These are phyloP conservation scores for Smittia aterrima DNA, from an alignment of 2,888 invertebrate species.

Conservation along the genomic window DNA sequence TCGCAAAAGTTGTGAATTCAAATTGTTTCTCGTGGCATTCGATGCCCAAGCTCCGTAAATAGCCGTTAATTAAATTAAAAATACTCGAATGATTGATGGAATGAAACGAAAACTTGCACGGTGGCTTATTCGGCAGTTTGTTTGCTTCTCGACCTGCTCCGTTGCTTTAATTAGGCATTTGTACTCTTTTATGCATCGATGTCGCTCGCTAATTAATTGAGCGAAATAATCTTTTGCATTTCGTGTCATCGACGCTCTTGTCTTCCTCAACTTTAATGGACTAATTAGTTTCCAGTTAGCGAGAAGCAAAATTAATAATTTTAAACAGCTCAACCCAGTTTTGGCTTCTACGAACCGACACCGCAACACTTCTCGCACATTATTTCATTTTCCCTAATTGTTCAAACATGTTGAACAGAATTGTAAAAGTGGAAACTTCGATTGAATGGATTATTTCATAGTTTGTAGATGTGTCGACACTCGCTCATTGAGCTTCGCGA, in stretches of 20 bases:
- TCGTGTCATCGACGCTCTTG: too few relatives aligned
- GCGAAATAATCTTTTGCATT: not conserved
- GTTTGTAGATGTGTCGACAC: slow-evolving; percentile 6
- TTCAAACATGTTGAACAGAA: not conserved
- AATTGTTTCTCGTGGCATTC: not conserved
- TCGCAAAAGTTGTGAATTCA: not conserved
- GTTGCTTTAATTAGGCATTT: not conserved
- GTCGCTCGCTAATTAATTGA: not conserved
- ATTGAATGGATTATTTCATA: not conserved
- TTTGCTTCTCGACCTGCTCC: slow-evolving; percentile 4
- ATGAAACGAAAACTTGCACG: not conserved
- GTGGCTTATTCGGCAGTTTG: slow-evolving; percentile 12
- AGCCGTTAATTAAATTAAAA: slow-evolving; percentile 40
- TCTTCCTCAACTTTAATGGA: too few relatives aligned
- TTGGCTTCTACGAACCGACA: too few relatives aligned
- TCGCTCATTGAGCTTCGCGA: not conserved
- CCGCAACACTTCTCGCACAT: too few relatives aligned
- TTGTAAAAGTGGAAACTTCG: not conserved
- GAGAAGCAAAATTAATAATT: too few relatives aligned
- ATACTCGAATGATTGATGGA: slow-evolving; percentile 32
- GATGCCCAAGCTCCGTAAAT: slow-evolving; percentile 11
- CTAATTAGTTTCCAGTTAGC: too few relatives aligned
- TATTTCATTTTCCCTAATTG: not conserved
- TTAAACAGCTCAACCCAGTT: too few relatives aligned
- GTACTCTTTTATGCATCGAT: not conserved